phyloP scores from a whole-genome alignment of 1,140 invertebrate species.

The Zaprionus inermis region DNA sequence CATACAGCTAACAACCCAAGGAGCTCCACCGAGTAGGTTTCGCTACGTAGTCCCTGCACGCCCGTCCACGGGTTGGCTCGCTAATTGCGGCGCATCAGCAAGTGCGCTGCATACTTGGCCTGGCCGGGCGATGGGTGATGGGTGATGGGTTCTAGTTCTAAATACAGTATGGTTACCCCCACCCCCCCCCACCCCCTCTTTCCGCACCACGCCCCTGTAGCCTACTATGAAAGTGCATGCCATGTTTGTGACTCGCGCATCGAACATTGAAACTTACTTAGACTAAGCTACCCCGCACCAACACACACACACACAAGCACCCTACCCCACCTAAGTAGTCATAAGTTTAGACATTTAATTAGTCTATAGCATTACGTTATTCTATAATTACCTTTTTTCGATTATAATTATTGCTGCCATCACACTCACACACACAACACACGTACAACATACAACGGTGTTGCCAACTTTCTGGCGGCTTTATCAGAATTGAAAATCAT shows the following conservation, averaged over 20 bases:
- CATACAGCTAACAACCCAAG: slow-evolving; percentile 48
- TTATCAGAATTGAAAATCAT: too few species aligned
- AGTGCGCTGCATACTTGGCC: slow-evolving; percentile 28
- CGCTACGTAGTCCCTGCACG: too few species aligned
- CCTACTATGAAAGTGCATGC: slow-evolving; percentile 63
- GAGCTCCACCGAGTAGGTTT: slow-evolving; percentile 63
- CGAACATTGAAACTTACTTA: slow-evolving; percentile 75
- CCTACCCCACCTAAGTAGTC: slow-evolving; percentile 18
- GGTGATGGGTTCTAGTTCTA: slow-evolving; percentile 7
- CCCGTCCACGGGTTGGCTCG: too few species aligned
- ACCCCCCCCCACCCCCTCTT: not conserved
- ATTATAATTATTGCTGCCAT: slow-evolving; percentile 48
- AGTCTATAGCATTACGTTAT: slow-evolving; percentile 51
- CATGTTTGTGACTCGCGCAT: slow-evolving; percentile 46
- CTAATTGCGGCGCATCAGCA: not conserved
- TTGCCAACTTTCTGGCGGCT: not conserved
- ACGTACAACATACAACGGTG: not conserved
- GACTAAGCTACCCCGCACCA: slow-evolving; percentile 31
- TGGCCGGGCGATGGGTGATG: not conserved
- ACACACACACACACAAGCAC: slow-evolving; percentile 24
- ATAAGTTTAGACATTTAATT: slow-evolving; percentile 54
- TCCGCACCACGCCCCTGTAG: not conserved
- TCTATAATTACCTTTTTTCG: slow-evolving; percentile 37
- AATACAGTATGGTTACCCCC: not conserved
- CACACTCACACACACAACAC: slow-evolving; percentile 23